phyloP scores from a whole-genome alignment of 2,888 invertebrate species.

The Apeira syringaria region DNA sequence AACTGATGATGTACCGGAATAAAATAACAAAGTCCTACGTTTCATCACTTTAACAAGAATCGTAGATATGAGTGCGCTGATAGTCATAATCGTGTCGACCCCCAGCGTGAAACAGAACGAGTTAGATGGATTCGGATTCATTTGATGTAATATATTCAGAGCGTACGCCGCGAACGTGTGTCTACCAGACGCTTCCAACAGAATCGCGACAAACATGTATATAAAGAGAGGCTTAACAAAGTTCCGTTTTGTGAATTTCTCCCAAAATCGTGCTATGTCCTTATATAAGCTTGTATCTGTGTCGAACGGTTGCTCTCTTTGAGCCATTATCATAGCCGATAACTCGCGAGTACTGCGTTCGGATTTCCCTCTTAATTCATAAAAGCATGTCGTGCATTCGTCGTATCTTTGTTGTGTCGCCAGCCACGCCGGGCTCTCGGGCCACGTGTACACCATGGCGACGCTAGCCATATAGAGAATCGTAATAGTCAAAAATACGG shows the following conservation, averaged over 20 bases:
- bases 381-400: conserved; percentile 44
- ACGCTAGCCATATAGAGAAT: conserved; percentile 25
- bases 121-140: conserved; percentile 44
- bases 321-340: conserved; percentile 44
- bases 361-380: conserved; percentile 72
- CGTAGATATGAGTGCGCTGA: conserved; percentile 48
- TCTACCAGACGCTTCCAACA: conserved; percentile 55
- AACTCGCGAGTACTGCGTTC: conserved; percentile 56
- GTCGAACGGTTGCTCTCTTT: conserved; percentile 19
- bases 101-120: conserved; percentile 52
- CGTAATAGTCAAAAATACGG: conserved; percentile 34
- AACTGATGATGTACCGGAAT: conserved; percentile 48
- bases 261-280: conserved; percentile 28
- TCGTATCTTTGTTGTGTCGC: conserved; percentile 29
- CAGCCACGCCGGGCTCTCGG: conserved; percentile 40
- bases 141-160: conserved; percentile 50
- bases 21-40: conserved; percentile 52
- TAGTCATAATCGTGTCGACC: conserved; percentile 52
- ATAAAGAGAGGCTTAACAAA: conserved; percentile 56
- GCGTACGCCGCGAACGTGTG: conserved; percentile 60
- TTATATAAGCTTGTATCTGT: neutral
- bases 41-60: conserved; percentile 51
- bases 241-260: conserved; percentile 50
- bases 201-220: conserved; percentile 37
- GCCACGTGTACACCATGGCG: conserved; percentile 35